Evolutionary conservation across 2,797 vertebrate genomes (phyloP), one percentile per base, ranked within the genome.

Genomic region (Manis pentadactyla): DNA sequence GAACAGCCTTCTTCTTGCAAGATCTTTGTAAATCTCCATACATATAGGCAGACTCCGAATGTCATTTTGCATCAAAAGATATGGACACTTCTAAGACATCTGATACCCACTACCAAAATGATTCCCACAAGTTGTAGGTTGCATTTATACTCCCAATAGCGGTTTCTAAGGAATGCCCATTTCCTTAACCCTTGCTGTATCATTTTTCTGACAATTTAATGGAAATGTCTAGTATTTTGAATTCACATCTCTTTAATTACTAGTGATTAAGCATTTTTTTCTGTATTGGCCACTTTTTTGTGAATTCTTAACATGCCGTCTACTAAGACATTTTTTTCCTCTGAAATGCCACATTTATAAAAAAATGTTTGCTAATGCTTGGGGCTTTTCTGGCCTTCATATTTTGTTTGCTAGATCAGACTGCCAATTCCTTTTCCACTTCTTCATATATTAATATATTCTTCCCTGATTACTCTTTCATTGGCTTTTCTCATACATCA

Each of bases 361-460:
- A 94, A 96, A 69, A 78, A 74, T 57, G 59, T 90, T 68, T 95
- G 5, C 86, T 93, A 63, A 86, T 25, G 15, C 57, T 92, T 86
- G 51, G 46, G 19, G 29, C 21, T 87, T 69, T 89, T 81, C 51
- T 90, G 17, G 51, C 68, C 63, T 83, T 83, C 34, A 17, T 49
- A 81, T 90, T 94, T 85, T 85, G 39, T 92, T 75, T 39, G 37
- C 4, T 39, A 90, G 31, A 69, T 75, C 61, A 90, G 21, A 90
- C 25, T 82, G 66, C 55, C 5, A 93, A 14, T 96, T 86, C 73
- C 13, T 86, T 90, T 92, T 66, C 87, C 21, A 90, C 39, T 90
- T 92, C 42, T 73, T 68, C 13, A 93, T 82, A 4, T 68, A 53
- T 81, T 90, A 77, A 57, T 55, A 74, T 19, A 17, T 68, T 94